Percentiles rank a stretch among this genome's conserved stretches.
phyloP scores from a whole-genome alignment of 2,113 vertebrate genomes.

The Pristiophorus japonicus region DNA sequence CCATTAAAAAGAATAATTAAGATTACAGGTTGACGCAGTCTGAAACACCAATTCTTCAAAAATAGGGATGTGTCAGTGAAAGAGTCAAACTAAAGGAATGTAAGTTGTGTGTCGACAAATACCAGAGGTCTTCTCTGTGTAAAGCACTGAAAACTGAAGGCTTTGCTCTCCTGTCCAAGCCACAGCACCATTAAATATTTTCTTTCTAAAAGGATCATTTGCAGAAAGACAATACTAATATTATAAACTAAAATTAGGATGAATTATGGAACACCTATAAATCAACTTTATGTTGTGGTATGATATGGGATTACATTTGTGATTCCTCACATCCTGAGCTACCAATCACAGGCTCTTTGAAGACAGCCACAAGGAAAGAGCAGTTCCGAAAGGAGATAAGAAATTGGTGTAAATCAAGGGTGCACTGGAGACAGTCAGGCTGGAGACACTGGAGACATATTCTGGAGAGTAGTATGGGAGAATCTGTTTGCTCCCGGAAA shows the following conservation, averaged over 20 bases:
- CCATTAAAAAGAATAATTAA: not conserved
- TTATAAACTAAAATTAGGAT: not conserved
- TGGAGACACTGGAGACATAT: too few relatives aligned
- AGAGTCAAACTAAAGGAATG: not conserved
- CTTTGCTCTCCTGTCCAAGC: not conserved
- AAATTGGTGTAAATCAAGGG: not conserved
- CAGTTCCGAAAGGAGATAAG: not conserved
- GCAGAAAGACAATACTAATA: not conserved
- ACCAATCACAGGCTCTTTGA: not conserved
- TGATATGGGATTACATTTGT: not conserved
- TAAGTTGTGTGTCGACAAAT: not conserved
- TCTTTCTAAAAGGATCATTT: not conserved
- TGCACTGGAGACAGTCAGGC: not conserved
- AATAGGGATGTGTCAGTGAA: not conserved
- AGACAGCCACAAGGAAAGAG: not conserved
- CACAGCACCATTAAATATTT: not conserved
- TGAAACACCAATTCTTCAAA: not conserved
- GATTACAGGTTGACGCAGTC: not conserved
- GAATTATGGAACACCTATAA: not conserved
- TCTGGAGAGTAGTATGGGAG: too few relatives aligned
- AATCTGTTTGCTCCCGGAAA: too few relatives aligned
- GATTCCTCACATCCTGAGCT: not conserved
- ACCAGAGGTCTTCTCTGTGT: not conserved
- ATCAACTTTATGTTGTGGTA: not conserved
- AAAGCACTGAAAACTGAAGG: not conserved